Evolutionary conservation across 2,113 vertebrate species (phyloP).

Genomic region (Equus przewalskii): DNA sequence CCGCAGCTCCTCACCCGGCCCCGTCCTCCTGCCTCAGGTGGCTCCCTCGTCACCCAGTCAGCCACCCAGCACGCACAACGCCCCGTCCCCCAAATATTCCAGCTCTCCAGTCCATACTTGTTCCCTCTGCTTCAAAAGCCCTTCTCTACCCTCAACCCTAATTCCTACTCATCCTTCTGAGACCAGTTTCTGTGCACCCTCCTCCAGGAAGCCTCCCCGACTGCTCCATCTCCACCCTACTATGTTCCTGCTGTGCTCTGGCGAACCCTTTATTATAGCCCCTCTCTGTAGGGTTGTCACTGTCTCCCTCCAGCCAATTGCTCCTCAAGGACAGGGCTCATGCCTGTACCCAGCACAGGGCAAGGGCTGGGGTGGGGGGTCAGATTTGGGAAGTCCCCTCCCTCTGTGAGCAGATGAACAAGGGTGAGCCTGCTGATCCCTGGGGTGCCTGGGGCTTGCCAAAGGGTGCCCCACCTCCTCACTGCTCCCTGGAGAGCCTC

Average conservation of each 20-base stretch:
- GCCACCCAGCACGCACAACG: accelerated
- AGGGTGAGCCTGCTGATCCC: neutral
- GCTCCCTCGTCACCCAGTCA: accelerated
- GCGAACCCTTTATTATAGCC: neutral
- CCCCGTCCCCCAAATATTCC: no score
- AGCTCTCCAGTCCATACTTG: accelerated
- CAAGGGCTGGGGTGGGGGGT: neutral
- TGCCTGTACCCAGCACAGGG: accelerated
- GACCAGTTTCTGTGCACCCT: neutral
- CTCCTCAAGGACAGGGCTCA: neutral
- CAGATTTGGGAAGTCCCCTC: no score
- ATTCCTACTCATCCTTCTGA: neutral
- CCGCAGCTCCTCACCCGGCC: accelerated
- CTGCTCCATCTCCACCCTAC: neutral
- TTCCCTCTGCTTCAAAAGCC: neutral
- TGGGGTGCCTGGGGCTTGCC: neutral
- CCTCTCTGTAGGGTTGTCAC: neutral
- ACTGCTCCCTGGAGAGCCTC: neutral
- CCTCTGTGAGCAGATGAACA: neutral
- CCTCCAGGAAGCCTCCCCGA: neutral
- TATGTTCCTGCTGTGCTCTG: neutral
- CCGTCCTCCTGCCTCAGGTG: neutral
- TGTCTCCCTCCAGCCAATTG: neutral
- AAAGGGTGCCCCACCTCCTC: neutral
- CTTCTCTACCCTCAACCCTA: neutral